phyloP scores from a whole-genome alignment of 2,113 vertebrate genomes.

The Euleptes europaea region DNA sequence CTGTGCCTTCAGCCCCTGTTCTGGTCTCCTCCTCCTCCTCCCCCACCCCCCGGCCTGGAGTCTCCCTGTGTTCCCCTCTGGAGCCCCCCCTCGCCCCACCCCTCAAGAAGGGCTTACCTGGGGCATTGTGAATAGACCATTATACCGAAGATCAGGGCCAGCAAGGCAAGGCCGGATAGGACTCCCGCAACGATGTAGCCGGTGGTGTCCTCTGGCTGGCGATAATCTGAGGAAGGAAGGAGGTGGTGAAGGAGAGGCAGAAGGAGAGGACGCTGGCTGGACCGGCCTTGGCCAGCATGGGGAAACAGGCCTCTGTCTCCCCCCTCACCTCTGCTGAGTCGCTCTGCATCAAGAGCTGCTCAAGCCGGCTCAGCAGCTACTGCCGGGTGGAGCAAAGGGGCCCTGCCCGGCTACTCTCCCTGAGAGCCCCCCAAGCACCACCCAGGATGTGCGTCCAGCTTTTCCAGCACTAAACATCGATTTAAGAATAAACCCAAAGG shows the following conservation, averaged over 20 bases:
- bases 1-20: too few species aligned
- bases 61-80: too few species aligned
- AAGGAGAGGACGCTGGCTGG: rapidly evolving
- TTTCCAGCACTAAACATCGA: too few species aligned
- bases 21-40: rapidly evolving
- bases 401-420: too few species aligned
- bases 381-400: background rate
- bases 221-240: background rate
- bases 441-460: too few species aligned
- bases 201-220: rapidly evolving
- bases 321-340: background rate
- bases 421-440: too few species aligned
- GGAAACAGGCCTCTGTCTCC: background rate
- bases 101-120: constrained; percentile 51
- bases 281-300: too few species aligned
- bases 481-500: too few species aligned
- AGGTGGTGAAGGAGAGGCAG: background rate
- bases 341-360: background rate
- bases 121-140: background rate
- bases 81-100: rapidly evolving
- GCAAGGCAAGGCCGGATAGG: constrained; percentile 3
- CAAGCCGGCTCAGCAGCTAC: background rate
- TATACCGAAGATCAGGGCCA: constrained; percentile 25
- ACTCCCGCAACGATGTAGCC: constrained; percentile 3
- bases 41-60: background rate